phyloP scores from a whole-genome alignment of 2,797 vertebrate species.

The Coluber constrictor region DNA sequence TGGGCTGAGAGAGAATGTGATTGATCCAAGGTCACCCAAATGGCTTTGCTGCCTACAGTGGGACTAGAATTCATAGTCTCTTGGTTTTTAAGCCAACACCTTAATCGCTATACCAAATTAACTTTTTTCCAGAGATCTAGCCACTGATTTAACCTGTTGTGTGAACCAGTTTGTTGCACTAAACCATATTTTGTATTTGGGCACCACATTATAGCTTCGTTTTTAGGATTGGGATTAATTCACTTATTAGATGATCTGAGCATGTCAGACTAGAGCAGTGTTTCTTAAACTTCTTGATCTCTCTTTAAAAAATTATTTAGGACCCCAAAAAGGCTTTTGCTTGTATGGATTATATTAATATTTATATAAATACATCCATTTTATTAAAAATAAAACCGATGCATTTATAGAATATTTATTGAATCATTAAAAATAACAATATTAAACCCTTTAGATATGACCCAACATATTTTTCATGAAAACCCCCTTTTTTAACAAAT shows the following conservation, averaged over 20 bases:
- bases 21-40: neutral
- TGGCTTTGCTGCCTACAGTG: neutral
- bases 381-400: neutral
- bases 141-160: neutral
- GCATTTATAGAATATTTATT: neutral
- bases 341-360: neutral
- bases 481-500: neutral
- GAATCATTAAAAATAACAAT: neutral
- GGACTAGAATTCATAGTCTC: neutral
- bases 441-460: neutral
- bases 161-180: neutral
- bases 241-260: neutral
- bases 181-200: neutral
- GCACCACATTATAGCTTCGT: neutral
- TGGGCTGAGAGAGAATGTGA: neutral
- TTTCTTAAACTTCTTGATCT: neutral
- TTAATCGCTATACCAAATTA: neutral
- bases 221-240: neutral
- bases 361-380: neutral
- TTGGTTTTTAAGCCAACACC: neutral
- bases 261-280: neutral
- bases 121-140: neutral
- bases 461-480: neutral
- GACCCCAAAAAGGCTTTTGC: neutral
- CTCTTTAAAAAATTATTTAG: neutral